Evolutionary conservation across 2,113 vertebrate species (phyloP).

Genomic region (Passer montanus): DNA sequence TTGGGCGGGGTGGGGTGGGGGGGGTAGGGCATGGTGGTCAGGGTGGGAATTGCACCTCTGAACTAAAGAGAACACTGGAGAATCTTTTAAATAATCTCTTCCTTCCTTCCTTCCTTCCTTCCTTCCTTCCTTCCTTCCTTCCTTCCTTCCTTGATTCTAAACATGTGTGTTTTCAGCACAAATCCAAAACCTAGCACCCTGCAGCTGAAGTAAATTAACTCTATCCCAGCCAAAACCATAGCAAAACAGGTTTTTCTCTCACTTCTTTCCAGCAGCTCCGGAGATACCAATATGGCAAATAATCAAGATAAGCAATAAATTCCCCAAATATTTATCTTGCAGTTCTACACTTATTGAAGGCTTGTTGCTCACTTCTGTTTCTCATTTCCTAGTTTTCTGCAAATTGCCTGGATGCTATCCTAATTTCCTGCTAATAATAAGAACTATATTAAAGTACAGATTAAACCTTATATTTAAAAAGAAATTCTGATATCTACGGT

Average conservation of each 20-base stretch:
- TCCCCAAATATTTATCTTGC: not conserved
- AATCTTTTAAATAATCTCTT: not conserved
- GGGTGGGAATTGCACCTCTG: not conserved
- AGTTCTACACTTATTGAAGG: not conserved
- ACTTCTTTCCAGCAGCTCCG: not conserved
- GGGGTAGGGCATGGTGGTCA: rapidly evolving
- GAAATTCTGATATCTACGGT: not conserved
- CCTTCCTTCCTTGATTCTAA: too few species aligned
- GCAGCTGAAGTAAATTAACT: not conserved
- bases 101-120: not conserved
- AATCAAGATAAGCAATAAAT: not conserved
- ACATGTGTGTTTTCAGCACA: not conserved
- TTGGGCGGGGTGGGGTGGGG: too few species aligned
- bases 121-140: not conserved
- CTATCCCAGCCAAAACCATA: not conserved
- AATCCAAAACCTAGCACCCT: not conserved
- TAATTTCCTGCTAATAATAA: not conserved
- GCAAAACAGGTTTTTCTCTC: not conserved
- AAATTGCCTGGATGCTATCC: not conserved
- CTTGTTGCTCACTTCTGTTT: not conserved
- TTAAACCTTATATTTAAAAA: not conserved
- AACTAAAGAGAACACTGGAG: not conserved
- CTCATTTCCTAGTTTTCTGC: not conserved
- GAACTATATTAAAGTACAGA: not conserved
- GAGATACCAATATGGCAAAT: not conserved